Conservation (phyloP, 2,113 vertebrate species). For the Colius striatus region DNA sequence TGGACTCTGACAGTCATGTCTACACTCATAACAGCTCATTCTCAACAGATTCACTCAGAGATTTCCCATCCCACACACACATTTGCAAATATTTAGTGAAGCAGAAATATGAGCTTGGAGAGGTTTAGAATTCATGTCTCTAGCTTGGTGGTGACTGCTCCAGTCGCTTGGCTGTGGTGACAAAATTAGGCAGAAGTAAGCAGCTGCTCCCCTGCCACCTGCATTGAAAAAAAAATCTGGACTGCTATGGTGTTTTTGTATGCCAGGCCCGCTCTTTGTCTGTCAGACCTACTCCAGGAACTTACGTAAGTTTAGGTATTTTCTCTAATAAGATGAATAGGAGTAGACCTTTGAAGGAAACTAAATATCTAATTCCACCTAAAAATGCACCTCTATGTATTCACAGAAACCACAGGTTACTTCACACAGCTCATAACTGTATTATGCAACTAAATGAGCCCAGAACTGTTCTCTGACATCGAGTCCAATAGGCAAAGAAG, state of each 20-base stretch:
- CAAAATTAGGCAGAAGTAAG: neutral
- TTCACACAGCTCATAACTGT: neutral
- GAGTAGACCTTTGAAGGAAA: neutral
- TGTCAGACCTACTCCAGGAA: neutral
- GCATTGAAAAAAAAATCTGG: neutral
- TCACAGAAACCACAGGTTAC: neutral
- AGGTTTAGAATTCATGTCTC: neutral
- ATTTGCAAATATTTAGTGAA: neutral
- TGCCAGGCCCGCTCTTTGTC: neutral
- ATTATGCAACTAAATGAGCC: neutral
- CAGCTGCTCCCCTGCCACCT: neutral
- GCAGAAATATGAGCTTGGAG: neutral
- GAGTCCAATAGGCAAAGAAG: neutral
- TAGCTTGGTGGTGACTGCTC: neutral
- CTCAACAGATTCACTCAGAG: neutral
- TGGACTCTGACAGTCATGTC: neutral
- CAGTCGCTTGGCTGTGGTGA: neutral
- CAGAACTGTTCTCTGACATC: neutral
- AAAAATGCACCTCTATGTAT: neutral
- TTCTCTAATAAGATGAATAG: neutral
- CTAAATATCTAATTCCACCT: neutral
- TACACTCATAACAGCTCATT: neutral
- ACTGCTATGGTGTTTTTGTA: neutral
- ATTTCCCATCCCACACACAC: neutral
- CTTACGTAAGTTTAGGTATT: neutral